Conservation (phyloP, 2,888 invertebrate genomes). For the Sinodicranocentrus sp. region DNA sequence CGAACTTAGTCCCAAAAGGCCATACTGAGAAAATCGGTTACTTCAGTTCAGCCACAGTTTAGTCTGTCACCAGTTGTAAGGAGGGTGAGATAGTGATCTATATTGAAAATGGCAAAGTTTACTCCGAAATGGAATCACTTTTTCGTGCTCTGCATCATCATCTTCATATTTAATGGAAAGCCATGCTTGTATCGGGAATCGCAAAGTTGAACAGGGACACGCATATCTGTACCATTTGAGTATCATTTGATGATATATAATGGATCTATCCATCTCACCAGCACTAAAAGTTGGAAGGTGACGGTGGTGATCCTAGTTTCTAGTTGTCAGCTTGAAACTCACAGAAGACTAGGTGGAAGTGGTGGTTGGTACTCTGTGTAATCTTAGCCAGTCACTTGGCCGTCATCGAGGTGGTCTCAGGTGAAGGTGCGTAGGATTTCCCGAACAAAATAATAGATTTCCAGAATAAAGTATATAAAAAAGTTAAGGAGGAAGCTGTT, state of each 20-base stretch:
- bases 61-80: conserved; percentile 44
- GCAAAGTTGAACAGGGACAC: too few species aligned
- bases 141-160: conserved; percentile 55
- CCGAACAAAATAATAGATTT: neutral
- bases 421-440: neutral
- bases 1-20: conserved; percentile 49
- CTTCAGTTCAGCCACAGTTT: conserved; percentile 18
- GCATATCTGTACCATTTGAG: too few species aligned
- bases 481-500: neutral
- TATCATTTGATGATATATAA: too few species aligned
- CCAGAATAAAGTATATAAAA: neutral
- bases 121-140: conserved; percentile 50
- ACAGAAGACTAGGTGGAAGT: neutral
- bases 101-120: conserved; percentile 67
- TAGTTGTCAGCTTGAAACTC: neutral
- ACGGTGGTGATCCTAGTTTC: neutral
- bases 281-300: too few species aligned
- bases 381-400: conserved; percentile 40
- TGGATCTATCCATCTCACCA: too few species aligned
- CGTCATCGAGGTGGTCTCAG: conserved; percentile 39
- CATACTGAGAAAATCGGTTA: conserved; percentile 47
- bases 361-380: conserved; percentile 16
- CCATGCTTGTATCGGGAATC: conserved; percentile 10
- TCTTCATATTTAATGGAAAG: conserved; percentile 60
- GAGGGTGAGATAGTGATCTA: conserved; percentile 40